Base-by-base conservation (phyloP, 2,113 vertebrate species). In the Neoarius graeffei region DNA sequence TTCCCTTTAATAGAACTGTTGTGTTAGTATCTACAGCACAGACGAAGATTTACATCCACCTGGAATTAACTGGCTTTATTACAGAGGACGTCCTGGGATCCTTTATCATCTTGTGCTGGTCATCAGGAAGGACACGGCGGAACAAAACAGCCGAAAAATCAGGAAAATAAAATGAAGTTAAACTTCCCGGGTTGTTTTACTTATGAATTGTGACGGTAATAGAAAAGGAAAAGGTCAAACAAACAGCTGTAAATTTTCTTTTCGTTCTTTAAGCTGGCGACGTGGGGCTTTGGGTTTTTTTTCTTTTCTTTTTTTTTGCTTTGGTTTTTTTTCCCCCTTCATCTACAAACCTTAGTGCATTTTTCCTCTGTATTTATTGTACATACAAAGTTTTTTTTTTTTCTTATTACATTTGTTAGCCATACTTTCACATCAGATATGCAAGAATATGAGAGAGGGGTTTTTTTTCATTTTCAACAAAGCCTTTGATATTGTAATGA, bases 1-100 rank as follows among this genome's bases (percentile, higher is more conserved):
- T 96, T 93, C 91, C 91, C 91, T 89, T 74, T 94, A 93, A 92
- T 92, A 88, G 91, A 93, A 93, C 90, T 92, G 27, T 23, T 93
- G 88, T 93, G 93, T 93, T 93, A 92, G 92, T 93, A 93, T 93
- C 92, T 90, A 88, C 88, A 91, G 90, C 90, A 88, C 87, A 89
- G 93, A 91, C 91, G 80, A 90, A 93, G 92, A 91, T 95, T 95
- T 94, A 95, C 90, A 85, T 87, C 92, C 89, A 48, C 85, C 81
- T 86, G 89, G 91, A 92, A 92, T 93, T 91, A 93, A 93, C 93
- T 89, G 90, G 88, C 88, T 92, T 92, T 93, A 93, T 93, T 91
- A 88, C 89, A 89, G 89, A 91, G 89, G 91, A 91, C 90, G 91
- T 89, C 91, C 91, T 87, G 88, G 73, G 73, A 83, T 92, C 88